Base-by-base conservation (phyloP, 2,113 vertebrate genomes). In the Onychorhynchus coronatus region DNA sequence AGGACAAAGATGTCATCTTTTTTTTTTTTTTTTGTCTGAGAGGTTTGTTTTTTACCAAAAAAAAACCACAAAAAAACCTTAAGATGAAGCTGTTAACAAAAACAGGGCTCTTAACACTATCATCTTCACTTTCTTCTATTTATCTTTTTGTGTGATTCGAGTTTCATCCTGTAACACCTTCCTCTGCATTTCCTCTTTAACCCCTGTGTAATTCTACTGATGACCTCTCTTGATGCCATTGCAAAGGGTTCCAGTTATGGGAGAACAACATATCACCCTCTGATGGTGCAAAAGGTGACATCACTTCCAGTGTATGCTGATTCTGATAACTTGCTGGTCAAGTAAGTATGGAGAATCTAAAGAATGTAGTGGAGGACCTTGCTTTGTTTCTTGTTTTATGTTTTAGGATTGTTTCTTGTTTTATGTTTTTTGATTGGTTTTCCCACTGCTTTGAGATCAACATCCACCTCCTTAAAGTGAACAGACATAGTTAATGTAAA, bases 11-110 rank as follows among this genome's bases (percentile, higher is more conserved):
- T 52, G 9, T 0, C 8, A 19, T 39, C 13, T 46, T 61, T 65
- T 35, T 61, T 46, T 61, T 65, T 35, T 61, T 73, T 53, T 71
- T 21, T 67, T 80, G 25, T 81, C 74, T 92, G 65, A 94, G 87
- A 81, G 37, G 28, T 91, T 94, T 95, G 50, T 14, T 92, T 88
- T 90, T 84, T 62, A 23, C 15, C 30, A 31, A 55, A 55, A 5
- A n/a, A 27, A 37, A 33, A 19, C 21, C 55, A 22, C 20, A 21
- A 58, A 58, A 58, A 56, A 21, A 12, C 19, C 41, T 31, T 66
- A 44, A 81, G 25, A 20, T 84, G 59, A 84, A 23, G 8, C 21
- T 72, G 16, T 47, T 85, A 67, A 84, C 21, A 71, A 80, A 81
- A 86, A 28, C 52, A 85, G 5, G 4, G 5, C 25, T 87, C 47